Percentiles rank a stretch among this genome's conserved stretches.
Evolutionary conservation across 2,113 vertebrate genomes (phyloP).

Genomic region (Rynchops niger): DNA sequence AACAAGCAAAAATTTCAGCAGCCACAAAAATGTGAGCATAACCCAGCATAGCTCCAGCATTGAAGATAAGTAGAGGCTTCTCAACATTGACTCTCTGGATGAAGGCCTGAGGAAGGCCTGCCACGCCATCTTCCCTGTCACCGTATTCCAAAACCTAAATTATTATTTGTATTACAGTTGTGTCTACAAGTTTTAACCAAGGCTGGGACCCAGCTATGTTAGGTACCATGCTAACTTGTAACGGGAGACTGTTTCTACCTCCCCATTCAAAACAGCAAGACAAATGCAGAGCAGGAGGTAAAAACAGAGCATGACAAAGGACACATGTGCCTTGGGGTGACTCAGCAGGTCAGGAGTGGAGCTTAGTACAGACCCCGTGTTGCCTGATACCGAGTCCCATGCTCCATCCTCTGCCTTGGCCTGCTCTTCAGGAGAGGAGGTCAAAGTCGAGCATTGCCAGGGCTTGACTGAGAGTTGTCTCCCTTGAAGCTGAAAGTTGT

Average conservation of each 20-base stretch:
- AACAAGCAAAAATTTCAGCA: constrained; percentile 23
- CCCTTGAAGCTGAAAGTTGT: background rate
- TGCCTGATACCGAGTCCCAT: background rate
- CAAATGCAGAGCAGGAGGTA: background rate
- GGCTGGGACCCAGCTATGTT: background rate
- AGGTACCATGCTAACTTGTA: background rate
- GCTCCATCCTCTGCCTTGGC: background rate
- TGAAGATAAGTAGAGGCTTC: constrained; percentile 35
- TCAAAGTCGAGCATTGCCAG: background rate
- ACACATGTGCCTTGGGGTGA: background rate
- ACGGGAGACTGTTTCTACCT: background rate
- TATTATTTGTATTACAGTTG: constrained; percentile 9
- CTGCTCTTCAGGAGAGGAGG: background rate
- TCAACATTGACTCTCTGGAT: background rate
- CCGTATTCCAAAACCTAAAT: constrained; percentile 3
- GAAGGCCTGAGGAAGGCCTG: background rate
- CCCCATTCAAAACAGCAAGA: background rate
- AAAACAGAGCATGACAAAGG: background rate
- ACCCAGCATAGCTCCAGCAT: background rate
- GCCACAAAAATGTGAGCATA: constrained; percentile 49
- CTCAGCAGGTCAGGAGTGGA: background rate
- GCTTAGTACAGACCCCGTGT: background rate
- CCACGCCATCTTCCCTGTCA: background rate
- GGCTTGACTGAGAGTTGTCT: background rate
- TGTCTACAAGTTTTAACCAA: background rate